A percentile compares a stretch with the other conserved stretches of the same genome.
These are phyloP conservation scores for Gallinago undulata DNA, from an alignment of 2,113 vertebrate species.

Conservation along the genomic window DNA sequence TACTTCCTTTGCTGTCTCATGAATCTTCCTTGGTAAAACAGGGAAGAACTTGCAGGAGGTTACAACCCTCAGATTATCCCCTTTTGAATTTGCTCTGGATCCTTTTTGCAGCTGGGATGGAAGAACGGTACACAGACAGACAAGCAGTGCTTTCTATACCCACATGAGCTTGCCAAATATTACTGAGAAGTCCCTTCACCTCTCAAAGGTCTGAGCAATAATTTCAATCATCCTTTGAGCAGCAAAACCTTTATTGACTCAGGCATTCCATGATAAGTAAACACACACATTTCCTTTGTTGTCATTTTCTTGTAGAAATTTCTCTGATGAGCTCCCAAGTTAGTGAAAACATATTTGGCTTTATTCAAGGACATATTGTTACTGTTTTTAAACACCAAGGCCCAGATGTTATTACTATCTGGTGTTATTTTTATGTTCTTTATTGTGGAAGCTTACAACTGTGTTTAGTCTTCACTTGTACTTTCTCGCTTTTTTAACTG, in stretches of 20 bases:
- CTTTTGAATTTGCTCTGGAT: not conserved
- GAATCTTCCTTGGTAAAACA: not conserved
- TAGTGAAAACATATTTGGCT: not conserved
- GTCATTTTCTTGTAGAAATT: not conserved
- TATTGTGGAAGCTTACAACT: not conserved
- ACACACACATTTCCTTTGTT: not conserved
- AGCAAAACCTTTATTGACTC: not conserved
- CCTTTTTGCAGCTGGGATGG: not conserved
- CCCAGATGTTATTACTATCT: not conserved
- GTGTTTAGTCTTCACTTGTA: not conserved
- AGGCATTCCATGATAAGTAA: not conserved
- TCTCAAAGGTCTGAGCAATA: not conserved
- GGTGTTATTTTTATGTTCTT: not conserved
- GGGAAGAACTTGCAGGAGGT: not conserved
- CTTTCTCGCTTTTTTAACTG: not conserved
- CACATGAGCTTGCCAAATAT: not conserved
- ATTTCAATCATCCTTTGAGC: not conserved
- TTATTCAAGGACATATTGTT: not conserved
- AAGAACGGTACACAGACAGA: not conserved
- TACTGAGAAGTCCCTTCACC: not conserved
- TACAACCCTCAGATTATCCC: not conserved
- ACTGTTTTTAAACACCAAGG: not conserved
- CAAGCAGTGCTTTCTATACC: not conserved
- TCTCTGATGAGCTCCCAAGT: not conserved
- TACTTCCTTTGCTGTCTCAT: not conserved